A percentile compares a stretch with the other conserved stretches of the same genome.
Conservation (phyloP, 2,797 vertebrate species). For the Gymnoscopelus braueri region DNA sequence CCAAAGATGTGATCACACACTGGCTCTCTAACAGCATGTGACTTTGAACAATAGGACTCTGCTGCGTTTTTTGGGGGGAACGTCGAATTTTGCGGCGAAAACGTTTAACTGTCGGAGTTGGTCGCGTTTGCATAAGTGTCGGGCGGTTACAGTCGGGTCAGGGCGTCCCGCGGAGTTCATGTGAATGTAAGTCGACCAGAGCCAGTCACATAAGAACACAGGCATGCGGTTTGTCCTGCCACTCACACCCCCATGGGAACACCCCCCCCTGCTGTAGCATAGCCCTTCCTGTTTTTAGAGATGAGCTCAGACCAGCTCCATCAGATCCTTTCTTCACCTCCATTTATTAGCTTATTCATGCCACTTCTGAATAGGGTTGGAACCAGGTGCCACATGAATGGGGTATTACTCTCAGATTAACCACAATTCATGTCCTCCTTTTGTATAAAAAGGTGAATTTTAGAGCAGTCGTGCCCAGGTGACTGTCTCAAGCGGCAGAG, state of each 20-base stretch:
- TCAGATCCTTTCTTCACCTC: conserved; percentile 64
- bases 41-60: conserved; percentile 45
- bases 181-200: conserved; percentile 68
- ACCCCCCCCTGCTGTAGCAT: conserved; percentile 50
- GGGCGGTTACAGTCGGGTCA: conserved; percentile 55
- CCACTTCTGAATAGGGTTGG: conserved; percentile 66
- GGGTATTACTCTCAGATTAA: conserved; percentile 70
- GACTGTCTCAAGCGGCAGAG: conserved; percentile 64
- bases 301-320: conserved; percentile 63
- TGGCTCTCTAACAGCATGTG: conserved; percentile 44
- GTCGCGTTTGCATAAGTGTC: conserved; percentile 29
- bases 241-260: conserved; percentile 68
- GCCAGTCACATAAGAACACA: conserved; percentile 62
- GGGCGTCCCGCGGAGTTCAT: conserved; percentile 51
- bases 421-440: conserved; percentile 67
- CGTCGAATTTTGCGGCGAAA: conserved; percentile 26
- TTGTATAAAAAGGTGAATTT: conserved; percentile 78
- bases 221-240: conserved; percentile 61
- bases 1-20: conserved; percentile 62
- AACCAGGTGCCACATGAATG: conserved; percentile 77
- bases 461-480: conserved; percentile 71
- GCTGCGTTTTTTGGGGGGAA: conserved; percentile 20
- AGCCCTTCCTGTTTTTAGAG: conserved; percentile 50
- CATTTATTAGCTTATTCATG: conserved; percentile 59
- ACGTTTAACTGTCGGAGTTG: conserved; percentile 23